A percentile compares a stretch with the other conserved stretches of the same genome.
Conservation (phyloP, 2,888 invertebrate genomes). For the Polydesmus complanatus region DNA sequence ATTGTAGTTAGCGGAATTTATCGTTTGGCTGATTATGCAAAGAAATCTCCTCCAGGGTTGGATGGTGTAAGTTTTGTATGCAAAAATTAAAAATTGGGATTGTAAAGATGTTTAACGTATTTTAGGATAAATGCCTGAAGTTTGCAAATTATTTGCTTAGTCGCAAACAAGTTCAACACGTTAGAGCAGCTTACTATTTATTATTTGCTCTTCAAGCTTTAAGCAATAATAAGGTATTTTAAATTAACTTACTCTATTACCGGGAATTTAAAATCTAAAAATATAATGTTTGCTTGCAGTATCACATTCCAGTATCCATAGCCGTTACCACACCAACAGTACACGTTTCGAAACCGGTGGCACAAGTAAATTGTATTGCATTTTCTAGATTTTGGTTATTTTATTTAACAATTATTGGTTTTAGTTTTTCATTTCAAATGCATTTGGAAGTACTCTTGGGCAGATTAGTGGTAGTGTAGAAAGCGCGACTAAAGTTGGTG, state of each 20-base stretch:
- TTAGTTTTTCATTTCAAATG: slow-evolving; percentile 33
- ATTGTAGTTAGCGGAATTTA: slow-evolving; percentile 47
- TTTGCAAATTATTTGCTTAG: slow-evolving; percentile 80
- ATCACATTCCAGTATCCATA: slow-evolving; percentile 67
- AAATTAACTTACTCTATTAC: too few species aligned
- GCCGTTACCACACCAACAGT: slow-evolving; percentile 59
- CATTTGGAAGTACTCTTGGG: slow-evolving; percentile 43
- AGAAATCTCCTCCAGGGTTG: slow-evolving; percentile 53
- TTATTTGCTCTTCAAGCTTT: slow-evolving; percentile 60
- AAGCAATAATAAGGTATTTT: slow-evolving; percentile 51
- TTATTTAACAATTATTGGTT: slow-evolving; percentile 16
- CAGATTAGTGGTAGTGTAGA: slow-evolving; percentile 53
- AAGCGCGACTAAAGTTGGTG: slow-evolving; percentile 54
- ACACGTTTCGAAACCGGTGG: slow-evolving; percentile 19
- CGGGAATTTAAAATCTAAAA: neutral
- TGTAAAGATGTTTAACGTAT: slow-evolving; percentile 12
- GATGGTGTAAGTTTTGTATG: slow-evolving; percentile 31
- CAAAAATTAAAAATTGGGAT: neutral
- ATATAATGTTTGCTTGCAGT: slow-evolving; percentile 32
- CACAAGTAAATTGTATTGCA: neutral
- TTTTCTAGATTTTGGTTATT: neutral
- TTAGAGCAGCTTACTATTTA: slow-evolving; percentile 67
- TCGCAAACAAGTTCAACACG: slow-evolving; percentile 71
- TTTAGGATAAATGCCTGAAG: slow-evolving; percentile 64
- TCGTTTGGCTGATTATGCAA: slow-evolving; percentile 45